Conservation (phyloP, 2,888 invertebrate genomes). For the Eupithecia exiguata region DNA sequence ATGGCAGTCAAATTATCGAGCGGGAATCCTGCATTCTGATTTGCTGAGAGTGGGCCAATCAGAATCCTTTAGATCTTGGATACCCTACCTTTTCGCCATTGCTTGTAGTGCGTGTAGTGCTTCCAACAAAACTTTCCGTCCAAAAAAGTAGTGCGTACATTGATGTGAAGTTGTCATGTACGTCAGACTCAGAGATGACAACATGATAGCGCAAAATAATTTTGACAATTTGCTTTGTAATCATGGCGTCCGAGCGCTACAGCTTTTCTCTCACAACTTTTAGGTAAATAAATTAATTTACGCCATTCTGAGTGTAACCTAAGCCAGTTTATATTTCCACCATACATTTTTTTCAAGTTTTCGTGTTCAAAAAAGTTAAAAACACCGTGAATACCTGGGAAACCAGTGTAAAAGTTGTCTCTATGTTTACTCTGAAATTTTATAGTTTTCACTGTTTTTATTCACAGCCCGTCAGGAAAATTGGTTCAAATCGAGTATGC, state of each 20-base stretch:
- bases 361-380: background rate
- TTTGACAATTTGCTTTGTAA: constrained; percentile 83
- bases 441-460: constrained; percentile 48
- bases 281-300: constrained; percentile 78
- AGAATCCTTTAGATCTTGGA: background rate
- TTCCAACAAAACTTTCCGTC: constrained; percentile 22
- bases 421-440: constrained; percentile 37
- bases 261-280: constrained; percentile 96
- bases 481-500: constrained; percentile 99
- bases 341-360: constrained; percentile 1
- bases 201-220: constrained; percentile 54
- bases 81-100: constrained; percentile 21
- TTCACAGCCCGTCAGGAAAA: constrained; percentile 97
- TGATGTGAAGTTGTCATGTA: constrained; percentile 35
- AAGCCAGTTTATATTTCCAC: constrained; percentile 4
- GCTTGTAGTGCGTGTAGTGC: background rate
- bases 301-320: constrained; percentile 35
- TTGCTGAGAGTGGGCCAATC: constrained; percentile 49
- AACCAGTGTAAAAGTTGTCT: constrained; percentile 24
- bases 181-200: constrained; percentile 45
- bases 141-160: constrained; percentile 1
- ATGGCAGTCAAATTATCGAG: constrained; percentile 76
- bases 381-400: constrained; percentile 24
- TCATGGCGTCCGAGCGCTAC: constrained; percentile 97
- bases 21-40: constrained; percentile 56